Evolutionary conservation across 2,888 invertebrate species (phyloP).

Genomic region (Agonum fuliginosum): DNA sequence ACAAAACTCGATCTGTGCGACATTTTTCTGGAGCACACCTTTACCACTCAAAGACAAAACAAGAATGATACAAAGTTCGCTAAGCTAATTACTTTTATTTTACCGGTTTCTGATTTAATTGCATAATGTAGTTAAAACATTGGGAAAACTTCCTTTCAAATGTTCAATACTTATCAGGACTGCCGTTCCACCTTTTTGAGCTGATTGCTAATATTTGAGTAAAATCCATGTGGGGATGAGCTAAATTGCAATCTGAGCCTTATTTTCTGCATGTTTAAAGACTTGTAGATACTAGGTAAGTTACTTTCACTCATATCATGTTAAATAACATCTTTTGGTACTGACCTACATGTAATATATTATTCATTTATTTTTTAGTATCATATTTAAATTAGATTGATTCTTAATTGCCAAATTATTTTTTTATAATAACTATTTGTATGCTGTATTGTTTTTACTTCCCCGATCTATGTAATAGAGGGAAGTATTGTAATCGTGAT

Average conservation of each 20-base stretch:
- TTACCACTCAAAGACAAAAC: slow-evolving; percentile 30
- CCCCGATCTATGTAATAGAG: too few species aligned
- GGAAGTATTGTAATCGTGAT: too few species aligned
- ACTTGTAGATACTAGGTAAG: neutral
- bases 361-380: slow-evolving; percentile 5
- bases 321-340: slow-evolving; percentile 55
- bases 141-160: slow-evolving; percentile 55
- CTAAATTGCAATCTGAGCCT: slow-evolving; percentile 39
- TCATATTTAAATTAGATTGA: slow-evolving; percentile 24
- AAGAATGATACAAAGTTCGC: slow-evolving; percentile 30
- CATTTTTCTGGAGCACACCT: slow-evolving; percentile 48
- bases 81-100: slow-evolving; percentile 54
- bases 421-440: too few species aligned
- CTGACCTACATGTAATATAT: slow-evolving; percentile 48
- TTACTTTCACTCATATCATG: slow-evolving; percentile 51
- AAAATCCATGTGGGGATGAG: slow-evolving; percentile 52
- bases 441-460: too few species aligned
- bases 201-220: slow-evolving; percentile 18
- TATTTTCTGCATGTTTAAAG: slow-evolving; percentile 29
- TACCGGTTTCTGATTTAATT: slow-evolving; percentile 53
- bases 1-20: neutral
- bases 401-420: neutral
- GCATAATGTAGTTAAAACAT: slow-evolving; percentile 50
- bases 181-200: slow-evolving; percentile 27
- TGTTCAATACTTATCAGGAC: slow-evolving; percentile 30